These are phyloP conservation scores for Pogonocherus hispidulus DNA, from an alignment of 2,888 invertebrate species.

Conservation along the genomic window DNA sequence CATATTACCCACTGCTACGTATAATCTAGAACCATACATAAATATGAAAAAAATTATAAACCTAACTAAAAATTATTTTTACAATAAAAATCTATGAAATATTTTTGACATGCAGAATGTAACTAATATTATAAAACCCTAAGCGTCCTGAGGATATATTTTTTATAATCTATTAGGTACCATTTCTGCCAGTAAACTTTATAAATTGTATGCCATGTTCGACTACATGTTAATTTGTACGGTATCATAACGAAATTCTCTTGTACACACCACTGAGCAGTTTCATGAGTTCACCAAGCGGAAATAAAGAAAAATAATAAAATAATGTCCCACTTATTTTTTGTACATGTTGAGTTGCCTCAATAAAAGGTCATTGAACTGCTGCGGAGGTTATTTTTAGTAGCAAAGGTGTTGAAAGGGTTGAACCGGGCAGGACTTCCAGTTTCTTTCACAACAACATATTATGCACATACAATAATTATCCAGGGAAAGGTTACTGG, in stretches of 20 bases:
- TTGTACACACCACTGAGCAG: conserved; percentile 35
- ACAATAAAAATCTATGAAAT: too few relatives aligned
- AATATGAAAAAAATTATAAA: too few relatives aligned
- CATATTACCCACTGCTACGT: too few relatives aligned
- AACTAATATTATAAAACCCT: too few relatives aligned
- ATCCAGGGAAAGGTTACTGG: not conserved
- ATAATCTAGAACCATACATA: too few relatives aligned
- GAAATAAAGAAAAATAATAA: conserved; percentile 45
- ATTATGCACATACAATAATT: not conserved
- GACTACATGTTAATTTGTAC: too few relatives aligned
- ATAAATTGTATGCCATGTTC: too few relatives aligned
- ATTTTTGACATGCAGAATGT: too few relatives aligned
- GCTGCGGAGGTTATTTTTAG: conserved; percentile 28
- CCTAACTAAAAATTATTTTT: too few relatives aligned
- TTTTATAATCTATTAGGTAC: too few relatives aligned
- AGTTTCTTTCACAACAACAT: not conserved
- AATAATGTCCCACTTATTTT: conserved; percentile 41
- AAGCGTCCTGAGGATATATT: too few relatives aligned
- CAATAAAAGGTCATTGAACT: conserved; percentile 34
- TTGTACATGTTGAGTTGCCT: conserved; percentile 34
- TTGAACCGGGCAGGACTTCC: conserved; percentile 4
- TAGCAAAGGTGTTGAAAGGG: conserved; percentile 29
- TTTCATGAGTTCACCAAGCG: conserved; percentile 36
- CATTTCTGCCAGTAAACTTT: too few relatives aligned
- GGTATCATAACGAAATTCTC: conserved; percentile 7